phyloP scores from a whole-genome alignment of 2,797 vertebrate genomes.

The Poeciliopsis presidionis region DNA sequence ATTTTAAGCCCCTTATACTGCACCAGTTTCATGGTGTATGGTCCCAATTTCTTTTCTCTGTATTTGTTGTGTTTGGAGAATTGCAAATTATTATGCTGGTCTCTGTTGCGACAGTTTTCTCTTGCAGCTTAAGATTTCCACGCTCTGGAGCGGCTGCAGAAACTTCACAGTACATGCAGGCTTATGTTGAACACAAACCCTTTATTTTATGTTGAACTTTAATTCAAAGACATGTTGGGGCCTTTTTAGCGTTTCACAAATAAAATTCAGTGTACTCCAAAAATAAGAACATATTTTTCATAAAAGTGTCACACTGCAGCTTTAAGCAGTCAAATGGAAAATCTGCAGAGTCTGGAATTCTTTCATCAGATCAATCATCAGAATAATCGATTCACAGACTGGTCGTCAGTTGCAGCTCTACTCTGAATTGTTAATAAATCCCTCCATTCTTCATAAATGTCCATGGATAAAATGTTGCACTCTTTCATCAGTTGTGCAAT shows the following conservation, averaged over 20 bases:
- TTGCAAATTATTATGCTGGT: conserved; percentile 10
- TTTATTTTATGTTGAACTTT: neutral
- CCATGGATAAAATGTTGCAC: neutral
- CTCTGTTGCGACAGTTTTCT: conserved; percentile 12
- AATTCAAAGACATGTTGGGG: neutral
- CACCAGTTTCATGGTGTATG: conserved; percentile 1
- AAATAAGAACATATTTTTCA: neutral
- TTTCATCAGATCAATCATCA: too few species aligned
- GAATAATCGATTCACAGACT: too few species aligned
- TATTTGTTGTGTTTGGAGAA: conserved; percentile 2
- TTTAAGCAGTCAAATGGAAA: too few species aligned
- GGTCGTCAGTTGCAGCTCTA: too few species aligned
- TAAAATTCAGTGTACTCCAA: neutral
- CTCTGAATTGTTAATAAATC: neutral
- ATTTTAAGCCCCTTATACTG: neutral
- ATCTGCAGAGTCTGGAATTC: too few species aligned
- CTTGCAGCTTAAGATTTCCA: neutral
- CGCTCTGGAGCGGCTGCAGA: conserved; percentile 6
- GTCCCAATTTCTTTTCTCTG: conserved; percentile 2
- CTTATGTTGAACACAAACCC: neutral
- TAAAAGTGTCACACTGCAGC: too few species aligned
- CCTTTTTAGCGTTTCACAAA: neutral
- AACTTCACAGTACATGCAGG: neutral
- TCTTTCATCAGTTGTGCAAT: conserved; percentile 6
- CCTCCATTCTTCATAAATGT: neutral